Evolutionary conservation across 1,140 invertebrate genomes (phyloP), one percentile per base, ranked within the genome.

Genomic region (Bilobella aurantiaca): DNA sequence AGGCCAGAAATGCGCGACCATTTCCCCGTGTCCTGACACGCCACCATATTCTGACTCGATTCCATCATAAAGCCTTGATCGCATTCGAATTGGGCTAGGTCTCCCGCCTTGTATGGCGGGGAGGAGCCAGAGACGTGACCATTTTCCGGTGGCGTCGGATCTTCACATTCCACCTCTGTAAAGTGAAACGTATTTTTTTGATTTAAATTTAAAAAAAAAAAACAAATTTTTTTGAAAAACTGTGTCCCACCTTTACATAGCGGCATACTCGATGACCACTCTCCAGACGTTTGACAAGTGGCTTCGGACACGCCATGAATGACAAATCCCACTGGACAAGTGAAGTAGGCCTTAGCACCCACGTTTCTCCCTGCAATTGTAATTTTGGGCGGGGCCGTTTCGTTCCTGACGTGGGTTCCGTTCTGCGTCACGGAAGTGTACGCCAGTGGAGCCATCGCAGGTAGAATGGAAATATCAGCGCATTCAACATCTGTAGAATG

Each of bases 21-120:
- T 61, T 87, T 79, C 25, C 89, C 89, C 78, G 85, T 91, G 76
- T 93, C 89, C 78, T 91, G 87, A 78, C 92, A 95, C 16, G 88
- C 86, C 42, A 91, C 83, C 68, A 90, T 87, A 14, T 87, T 85
- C 73, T 87, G 83, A 1, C 3, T 25, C 3, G 91, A 91, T 76
- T 91, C 86, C 81, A 93, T 86, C 82, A 92, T 91, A 78, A 86
- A 91, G 64, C 91, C 89, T 49, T 87, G 84, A 77, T 89, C 85
- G 78, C 91, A 94, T 75, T 87, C 87, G 78, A 90, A 89, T 75
- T 91, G 87, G 21, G 91, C 83, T 25, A 91, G 83, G 76, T 92
- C 89, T 18, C 89, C 89, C 25, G 87, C 87, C 73, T 87, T 82
- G 77, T 87, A 90, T 18, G 84, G 85, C 53, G 83, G 83, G 5